phyloP scores from a whole-genome alignment of 2,797 vertebrate species.

The Spondyliosoma cantharus region DNA sequence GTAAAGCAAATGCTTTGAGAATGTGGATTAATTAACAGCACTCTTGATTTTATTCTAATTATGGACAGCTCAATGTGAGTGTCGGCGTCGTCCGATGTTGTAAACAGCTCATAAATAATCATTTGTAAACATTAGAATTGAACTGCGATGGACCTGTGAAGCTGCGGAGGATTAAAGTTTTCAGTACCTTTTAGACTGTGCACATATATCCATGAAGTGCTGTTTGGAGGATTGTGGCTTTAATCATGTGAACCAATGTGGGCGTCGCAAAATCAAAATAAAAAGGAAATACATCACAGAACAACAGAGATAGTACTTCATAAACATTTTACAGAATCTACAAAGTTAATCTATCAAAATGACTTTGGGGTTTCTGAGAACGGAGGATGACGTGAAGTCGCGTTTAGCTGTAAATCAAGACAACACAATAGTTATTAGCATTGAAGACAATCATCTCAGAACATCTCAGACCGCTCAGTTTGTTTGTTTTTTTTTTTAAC shows the following conservation, averaged over 20 bases:
- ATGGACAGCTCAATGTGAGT: conserved; percentile 68
- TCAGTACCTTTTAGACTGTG: conserved; percentile 50
- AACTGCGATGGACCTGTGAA: conserved; percentile 56
- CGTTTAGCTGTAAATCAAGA: conserved; percentile 74
- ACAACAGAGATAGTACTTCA: conserved; percentile 77
- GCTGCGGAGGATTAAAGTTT: conserved; percentile 52
- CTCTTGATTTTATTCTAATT: conserved; percentile 59
- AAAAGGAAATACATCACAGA: conserved; percentile 72
- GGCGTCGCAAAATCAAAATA: conserved; percentile 64
- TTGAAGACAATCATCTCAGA: conserved; percentile 74
- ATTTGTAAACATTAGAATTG: conserved; percentile 77
- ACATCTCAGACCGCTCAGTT: conserved; percentile 58
- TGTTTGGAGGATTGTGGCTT: conserved; percentile 54
- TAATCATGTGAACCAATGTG: conserved; percentile 46
- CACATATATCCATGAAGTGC: conserved; percentile 54
- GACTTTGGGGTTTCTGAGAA: conserved; percentile 54
- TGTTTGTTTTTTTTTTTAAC: conserved; percentile 29
- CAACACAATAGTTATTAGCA: conserved; percentile 77
- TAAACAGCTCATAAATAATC: conserved; percentile 68
- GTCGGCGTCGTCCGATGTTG: conserved; percentile 50
- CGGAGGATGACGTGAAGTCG: conserved; percentile 58
- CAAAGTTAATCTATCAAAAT: conserved; percentile 80
- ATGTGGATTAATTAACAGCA: conserved; percentile 57
- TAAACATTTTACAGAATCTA: conserved; percentile 79
- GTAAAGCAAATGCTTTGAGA: conserved; percentile 58